Conservation (phyloP, 2,113 vertebrate species). For the Nannobrachium achirus region DNA sequence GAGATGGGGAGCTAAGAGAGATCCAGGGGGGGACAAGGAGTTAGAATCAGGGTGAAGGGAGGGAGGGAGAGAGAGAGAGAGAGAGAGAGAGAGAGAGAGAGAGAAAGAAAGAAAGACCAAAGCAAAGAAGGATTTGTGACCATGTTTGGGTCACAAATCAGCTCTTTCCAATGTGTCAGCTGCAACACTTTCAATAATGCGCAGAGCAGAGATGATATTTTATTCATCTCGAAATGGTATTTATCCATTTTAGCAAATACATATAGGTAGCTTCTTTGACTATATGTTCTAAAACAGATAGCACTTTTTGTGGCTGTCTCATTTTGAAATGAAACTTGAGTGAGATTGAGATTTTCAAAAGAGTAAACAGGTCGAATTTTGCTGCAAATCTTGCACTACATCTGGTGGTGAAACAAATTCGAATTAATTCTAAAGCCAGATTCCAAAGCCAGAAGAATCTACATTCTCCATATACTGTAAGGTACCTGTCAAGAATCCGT, state of each 20-base stretch:
- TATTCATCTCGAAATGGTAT: background rate
- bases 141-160: too few species aligned
- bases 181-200: constrained; percentile 14
- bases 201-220: background rate
- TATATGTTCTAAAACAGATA: background rate
- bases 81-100: background rate
- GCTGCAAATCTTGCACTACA: too few species aligned
- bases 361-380: too few species aligned
- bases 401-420: too few species aligned
- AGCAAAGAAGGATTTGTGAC: too few species aligned
- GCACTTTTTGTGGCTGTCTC: background rate
- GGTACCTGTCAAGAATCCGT: too few species aligned
- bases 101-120: too few species aligned
- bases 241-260: too few species aligned
- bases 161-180: constrained; percentile 46
- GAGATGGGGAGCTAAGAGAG: background rate
- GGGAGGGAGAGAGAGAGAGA: background rate
- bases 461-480: too few species aligned
- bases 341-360: background rate
- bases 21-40: background rate
- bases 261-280: background rate
- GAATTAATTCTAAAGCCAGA: too few species aligned
- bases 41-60: background rate
- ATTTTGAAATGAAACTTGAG: background rate
- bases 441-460: too few species aligned